Evolutionary conservation across 1,140 invertebrate species (phyloP).

Genomic region (Drosophila ambigua): DNA sequence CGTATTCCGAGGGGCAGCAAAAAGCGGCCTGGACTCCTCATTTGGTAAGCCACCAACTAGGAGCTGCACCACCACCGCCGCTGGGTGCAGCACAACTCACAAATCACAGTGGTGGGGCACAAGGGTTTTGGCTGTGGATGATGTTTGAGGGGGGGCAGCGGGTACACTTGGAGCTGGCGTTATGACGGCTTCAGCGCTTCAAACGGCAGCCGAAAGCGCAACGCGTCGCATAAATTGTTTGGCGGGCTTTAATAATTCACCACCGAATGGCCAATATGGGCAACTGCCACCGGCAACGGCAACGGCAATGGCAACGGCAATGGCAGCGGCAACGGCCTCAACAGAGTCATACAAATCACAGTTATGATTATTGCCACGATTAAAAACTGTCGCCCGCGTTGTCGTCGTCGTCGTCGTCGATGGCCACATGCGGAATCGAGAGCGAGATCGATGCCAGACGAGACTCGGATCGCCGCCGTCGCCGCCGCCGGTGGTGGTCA

Average conservation of each 20-base stretch:
- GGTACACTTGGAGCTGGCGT: slow-evolving; percentile 33
- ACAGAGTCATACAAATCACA: slow-evolving; percentile 82
- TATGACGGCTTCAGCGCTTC: slow-evolving; percentile 65
- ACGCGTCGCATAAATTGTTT: slow-evolving; percentile 73
- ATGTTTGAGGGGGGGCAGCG: background rate
- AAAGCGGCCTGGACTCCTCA: slow-evolving; percentile 59
- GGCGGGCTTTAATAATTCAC: slow-evolving; percentile 76
- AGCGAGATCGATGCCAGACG: background rate
- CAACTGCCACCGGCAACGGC: slow-evolving; percentile 24
- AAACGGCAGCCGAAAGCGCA: slow-evolving; percentile 40
- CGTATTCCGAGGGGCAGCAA: slow-evolving; percentile 62
- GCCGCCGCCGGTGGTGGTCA: slow-evolving; percentile 62
- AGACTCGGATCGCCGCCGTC: background rate
- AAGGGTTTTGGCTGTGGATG: too few species aligned
- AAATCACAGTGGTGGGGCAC: slow-evolving; percentile 15
- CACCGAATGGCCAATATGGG: slow-evolving; percentile 63
- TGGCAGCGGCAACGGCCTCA: slow-evolving; percentile 40
- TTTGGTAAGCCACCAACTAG: slow-evolving; percentile 78
- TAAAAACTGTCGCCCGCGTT: slow-evolving; percentile 74
- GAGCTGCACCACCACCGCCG: slow-evolving; percentile 51
- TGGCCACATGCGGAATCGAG: slow-evolving; percentile 34
- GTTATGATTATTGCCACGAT: slow-evolving; percentile 81
- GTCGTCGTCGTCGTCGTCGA: slow-evolving; percentile 23
- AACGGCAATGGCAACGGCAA: slow-evolving; percentile 28
- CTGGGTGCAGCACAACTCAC: slow-evolving; percentile 55